These are phyloP conservation scores for Antitype chi DNA, from an alignment of 2,888 invertebrate genomes.

Conservation along the genomic window DNA sequence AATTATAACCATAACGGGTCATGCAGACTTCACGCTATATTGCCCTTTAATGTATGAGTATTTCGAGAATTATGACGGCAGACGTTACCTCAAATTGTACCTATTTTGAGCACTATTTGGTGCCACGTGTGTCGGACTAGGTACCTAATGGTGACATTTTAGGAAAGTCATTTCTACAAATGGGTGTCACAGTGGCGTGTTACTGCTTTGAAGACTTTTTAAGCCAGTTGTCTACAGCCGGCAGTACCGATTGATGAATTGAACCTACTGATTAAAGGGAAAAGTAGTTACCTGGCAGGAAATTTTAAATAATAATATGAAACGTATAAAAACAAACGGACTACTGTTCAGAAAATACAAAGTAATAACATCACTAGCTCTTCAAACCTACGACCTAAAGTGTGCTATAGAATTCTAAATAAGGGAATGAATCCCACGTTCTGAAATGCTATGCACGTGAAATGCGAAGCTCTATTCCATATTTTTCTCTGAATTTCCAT, in stretches of 20 bases:
- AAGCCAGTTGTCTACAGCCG: not conserved
- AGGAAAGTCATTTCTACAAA: not conserved
- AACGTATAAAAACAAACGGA: not conserved
- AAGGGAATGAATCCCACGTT: conserved; percentile 8
- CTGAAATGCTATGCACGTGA: conserved; percentile 32
- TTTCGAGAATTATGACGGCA: conserved; percentile 12
- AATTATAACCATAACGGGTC: conserved; percentile 51
- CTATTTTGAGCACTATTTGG: conserved; percentile 4
- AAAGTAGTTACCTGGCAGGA: not conserved
- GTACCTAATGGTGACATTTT: conserved; percentile 6
- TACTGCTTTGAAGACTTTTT: not conserved
- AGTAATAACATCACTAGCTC: not conserved
- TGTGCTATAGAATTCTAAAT: conserved; percentile 24
- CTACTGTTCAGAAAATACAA: not conserved
- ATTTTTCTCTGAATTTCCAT: conserved; percentile 61
- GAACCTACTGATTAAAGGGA: not conserved
- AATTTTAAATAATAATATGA: not conserved
- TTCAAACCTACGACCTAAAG: not conserved
- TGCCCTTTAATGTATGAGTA: not conserved
- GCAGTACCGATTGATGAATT: not conserved
- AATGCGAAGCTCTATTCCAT: conserved; percentile 43
- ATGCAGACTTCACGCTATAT: conserved; percentile 43
- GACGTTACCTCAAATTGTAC: conserved; percentile 10
- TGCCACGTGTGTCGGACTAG: not conserved
- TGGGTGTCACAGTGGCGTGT: not conserved